phyloP scores from a whole-genome alignment of 2,888 invertebrate species.

The Drosophila multiciliata region DNA sequence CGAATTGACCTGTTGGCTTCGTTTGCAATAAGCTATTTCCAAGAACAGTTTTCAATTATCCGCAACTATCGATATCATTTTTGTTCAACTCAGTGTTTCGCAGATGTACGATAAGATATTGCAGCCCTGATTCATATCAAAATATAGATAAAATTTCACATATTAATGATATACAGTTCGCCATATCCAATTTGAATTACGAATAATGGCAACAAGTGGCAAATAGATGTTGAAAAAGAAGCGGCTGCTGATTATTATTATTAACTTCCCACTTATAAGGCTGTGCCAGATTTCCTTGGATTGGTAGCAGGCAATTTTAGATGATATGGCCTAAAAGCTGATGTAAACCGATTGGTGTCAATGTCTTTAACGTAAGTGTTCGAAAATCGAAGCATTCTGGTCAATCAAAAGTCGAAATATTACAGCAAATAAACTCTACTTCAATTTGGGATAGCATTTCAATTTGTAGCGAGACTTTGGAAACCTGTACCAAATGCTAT shows the following conservation, averaged over 20 bases:
- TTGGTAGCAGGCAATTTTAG: slow-evolving; percentile 9
- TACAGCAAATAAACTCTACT: slow-evolving; percentile 29
- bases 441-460: slow-evolving; percentile 36
- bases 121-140: too few species aligned
- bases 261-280: too few species aligned
- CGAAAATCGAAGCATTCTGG: slow-evolving; percentile 45
- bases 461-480: background rate
- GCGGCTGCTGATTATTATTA: too few species aligned
- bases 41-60: slow-evolving; percentile 1
- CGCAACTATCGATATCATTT: background rate
- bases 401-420: slow-evolving; percentile 41
- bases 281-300: slow-evolving; percentile 40
- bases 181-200: background rate
- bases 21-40: slow-evolving; percentile 27
- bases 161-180: background rate
- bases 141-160: background rate
- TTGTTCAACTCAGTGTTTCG: slow-evolving; percentile 4
- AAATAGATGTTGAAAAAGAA: too few species aligned
- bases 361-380: slow-evolving; percentile 22
- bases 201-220: background rate
- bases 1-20: slow-evolving; percentile 9
- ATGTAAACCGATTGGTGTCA: slow-evolving; percentile 59
- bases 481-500: background rate
- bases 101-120: slow-evolving; percentile 7
- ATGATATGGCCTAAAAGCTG: slow-evolving; percentile 33